Percentiles rank a stretch among this genome's conserved stretches.
These are phyloP conservation scores for Hemiprocne comata DNA, from an alignment of 2,113 vertebrate genomes.

Conservation along the genomic window DNA sequence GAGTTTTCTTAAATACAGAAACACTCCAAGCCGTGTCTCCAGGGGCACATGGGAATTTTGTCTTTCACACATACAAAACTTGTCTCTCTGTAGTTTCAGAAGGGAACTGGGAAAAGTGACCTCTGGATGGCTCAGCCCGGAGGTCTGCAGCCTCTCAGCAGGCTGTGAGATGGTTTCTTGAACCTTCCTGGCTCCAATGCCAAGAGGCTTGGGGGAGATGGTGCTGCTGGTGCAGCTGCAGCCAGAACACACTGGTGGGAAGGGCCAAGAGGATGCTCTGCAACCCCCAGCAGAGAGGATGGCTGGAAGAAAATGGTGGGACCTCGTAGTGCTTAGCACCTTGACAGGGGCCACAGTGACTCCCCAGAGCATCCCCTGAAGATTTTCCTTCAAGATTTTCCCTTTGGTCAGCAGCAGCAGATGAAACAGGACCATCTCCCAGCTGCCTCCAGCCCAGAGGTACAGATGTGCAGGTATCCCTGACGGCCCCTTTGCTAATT, in stretches of 20 bases:
- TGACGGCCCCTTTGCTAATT: background rate
- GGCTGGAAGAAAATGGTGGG: background rate
- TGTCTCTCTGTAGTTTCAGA: background rate
- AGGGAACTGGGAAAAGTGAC: background rate
- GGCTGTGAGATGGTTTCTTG: background rate
- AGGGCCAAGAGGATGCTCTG: background rate
- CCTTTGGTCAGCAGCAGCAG: background rate
- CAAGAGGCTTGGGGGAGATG: background rate
- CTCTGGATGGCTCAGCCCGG: background rate
- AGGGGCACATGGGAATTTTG: background rate
- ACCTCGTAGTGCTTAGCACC: background rate
- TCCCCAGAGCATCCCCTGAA: background rate
- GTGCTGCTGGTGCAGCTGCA: accelerated
- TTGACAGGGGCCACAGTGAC: background rate
- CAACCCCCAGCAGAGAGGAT: background rate
- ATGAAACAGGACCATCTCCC: background rate
- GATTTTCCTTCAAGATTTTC: background rate
- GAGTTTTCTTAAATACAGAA: background rate
- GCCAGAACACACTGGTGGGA: accelerated
- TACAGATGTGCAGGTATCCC: background rate
- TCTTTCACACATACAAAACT: background rate
- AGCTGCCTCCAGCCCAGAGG: no score
- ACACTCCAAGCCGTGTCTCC: background rate
- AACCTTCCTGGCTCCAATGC: background rate
- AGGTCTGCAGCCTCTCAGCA: background rate